A percentile compares a stretch with the other conserved stretches of the same genome.
Evolutionary conservation across 1,140 invertebrate species (phyloP).

Genomic region (Caerostris extrusa): DNA sequence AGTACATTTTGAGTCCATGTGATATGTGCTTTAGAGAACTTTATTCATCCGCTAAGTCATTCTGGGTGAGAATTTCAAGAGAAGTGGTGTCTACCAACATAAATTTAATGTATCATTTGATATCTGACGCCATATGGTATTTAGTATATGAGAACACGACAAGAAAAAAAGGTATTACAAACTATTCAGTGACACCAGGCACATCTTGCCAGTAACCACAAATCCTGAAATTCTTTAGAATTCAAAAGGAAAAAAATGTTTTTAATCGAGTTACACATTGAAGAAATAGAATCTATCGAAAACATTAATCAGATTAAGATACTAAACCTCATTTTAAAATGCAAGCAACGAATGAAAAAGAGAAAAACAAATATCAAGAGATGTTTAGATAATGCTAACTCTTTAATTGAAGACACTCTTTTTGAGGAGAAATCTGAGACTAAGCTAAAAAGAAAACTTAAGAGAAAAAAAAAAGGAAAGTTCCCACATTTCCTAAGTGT

Average conservation of each 20-base stretch:
- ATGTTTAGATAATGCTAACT: constrained; percentile 15
- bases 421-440: constrained; percentile 12
- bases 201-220: no score
- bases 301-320: not conserved
- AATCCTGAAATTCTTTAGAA: not conserved
- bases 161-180: no score
- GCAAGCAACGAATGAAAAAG: not conserved
- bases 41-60: no score
- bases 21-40: no score
- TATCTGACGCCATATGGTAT: no score
- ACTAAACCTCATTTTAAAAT: not conserved
- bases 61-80: no score
- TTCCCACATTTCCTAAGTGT: not conserved
- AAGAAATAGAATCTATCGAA: not conserved
- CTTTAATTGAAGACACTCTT: not conserved
- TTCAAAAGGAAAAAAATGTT: not conserved
- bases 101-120: no score
- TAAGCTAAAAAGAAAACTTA: not conserved
- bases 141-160: no score
- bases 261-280: not conserved
- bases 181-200: no score
- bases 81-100: no score
- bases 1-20: no score
- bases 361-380: not conserved
- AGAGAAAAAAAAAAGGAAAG: not conserved